Evolutionary conservation across 2,888 invertebrate genomes (phyloP).

Genomic region (Pachymerium ferrugineum): DNA sequence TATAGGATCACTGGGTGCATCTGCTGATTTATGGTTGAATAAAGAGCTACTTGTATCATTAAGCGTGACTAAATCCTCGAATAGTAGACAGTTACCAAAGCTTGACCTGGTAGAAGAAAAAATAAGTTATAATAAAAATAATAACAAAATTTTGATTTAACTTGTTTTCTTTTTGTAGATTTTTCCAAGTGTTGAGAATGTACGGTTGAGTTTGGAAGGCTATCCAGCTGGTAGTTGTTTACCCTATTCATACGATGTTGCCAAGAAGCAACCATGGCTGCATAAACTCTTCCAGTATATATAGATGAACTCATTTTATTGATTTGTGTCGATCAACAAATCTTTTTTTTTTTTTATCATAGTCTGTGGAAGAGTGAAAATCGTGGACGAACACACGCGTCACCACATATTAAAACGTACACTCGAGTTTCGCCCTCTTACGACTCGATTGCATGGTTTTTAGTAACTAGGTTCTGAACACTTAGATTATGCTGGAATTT

Average conservation of each 20-base stretch:
- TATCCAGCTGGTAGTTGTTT: slow-evolving; percentile 79
- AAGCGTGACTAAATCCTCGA: slow-evolving; percentile 34
- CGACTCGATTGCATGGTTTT: slow-evolving; percentile 68
- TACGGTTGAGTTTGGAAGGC: slow-evolving; percentile 75
- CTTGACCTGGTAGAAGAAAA: background rate
- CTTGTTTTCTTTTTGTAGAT: slow-evolving; percentile 47
- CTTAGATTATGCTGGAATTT: background rate
- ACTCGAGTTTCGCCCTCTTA: slow-evolving; percentile 65
- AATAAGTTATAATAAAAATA: background rate
- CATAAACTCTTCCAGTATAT: slow-evolving; percentile 67
- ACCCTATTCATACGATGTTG: slow-evolving; percentile 71
- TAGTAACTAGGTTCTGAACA: slow-evolving; percentile 60
- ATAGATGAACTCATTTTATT: background rate
- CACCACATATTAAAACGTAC: slow-evolving; percentile 95
- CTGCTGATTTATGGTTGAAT: slow-evolving; percentile 37
- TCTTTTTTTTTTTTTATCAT: slow-evolving; percentile 35
- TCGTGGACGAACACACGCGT: slow-evolving; percentile 67
- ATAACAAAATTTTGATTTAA: slow-evolving; percentile 33
- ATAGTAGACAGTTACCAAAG: background rate
- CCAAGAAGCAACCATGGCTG: slow-evolving; percentile 80
- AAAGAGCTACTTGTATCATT: slow-evolving; percentile 39
- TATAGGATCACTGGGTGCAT: slow-evolving; percentile 71
- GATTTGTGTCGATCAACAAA: background rate
- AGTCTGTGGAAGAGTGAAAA: slow-evolving; percentile 78
- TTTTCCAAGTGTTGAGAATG: slow-evolving; percentile 77